Percentiles rank a stretch among this genome's conserved stretches.
phyloP scores from a whole-genome alignment of 2,888 invertebrate genomes.

The Macrophya annulata region DNA sequence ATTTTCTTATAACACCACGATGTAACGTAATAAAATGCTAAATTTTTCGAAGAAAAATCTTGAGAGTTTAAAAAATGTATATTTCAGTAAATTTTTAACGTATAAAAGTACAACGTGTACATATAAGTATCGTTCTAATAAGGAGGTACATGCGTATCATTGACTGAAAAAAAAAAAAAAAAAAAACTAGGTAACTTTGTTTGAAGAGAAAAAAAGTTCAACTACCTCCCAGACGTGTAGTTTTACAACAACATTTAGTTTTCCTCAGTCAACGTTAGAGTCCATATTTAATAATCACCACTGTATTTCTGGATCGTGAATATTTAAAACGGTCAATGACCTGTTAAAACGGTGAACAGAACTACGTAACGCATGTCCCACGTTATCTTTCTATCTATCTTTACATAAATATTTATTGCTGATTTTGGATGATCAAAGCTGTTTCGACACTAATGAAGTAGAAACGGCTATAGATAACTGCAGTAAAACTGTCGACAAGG shows the following conservation, averaged over 20 bases:
- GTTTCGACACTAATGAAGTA: neutral
- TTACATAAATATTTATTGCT: neutral
- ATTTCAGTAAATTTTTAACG: too few relatives aligned
- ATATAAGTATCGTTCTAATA: too few relatives aligned
- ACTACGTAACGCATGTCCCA: neutral
- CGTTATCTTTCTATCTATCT: neutral
- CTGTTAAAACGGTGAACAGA: neutral
- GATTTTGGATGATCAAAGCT: neutral
- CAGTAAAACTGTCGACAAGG: conserved; percentile 5
- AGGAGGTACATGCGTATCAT: too few relatives aligned
- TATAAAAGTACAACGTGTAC: too few relatives aligned
- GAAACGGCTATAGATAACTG: neutral
- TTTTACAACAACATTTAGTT: neutral
- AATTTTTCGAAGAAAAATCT: too few relatives aligned
- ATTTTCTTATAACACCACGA: too few relatives aligned
- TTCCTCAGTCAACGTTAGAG: neutral
- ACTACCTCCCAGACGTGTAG: neutral
- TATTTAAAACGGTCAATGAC: neutral
- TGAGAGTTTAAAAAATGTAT: too few relatives aligned
- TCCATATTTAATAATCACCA: neutral
- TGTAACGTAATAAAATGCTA: too few relatives aligned
- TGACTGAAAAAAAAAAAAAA: too few relatives aligned
- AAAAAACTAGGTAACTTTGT: too few relatives aligned
- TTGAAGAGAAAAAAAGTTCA: neutral
- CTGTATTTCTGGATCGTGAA: neutral